Base-by-base conservation (phyloP, 2,113 vertebrate species). In the Pionites leucogaster region DNA sequence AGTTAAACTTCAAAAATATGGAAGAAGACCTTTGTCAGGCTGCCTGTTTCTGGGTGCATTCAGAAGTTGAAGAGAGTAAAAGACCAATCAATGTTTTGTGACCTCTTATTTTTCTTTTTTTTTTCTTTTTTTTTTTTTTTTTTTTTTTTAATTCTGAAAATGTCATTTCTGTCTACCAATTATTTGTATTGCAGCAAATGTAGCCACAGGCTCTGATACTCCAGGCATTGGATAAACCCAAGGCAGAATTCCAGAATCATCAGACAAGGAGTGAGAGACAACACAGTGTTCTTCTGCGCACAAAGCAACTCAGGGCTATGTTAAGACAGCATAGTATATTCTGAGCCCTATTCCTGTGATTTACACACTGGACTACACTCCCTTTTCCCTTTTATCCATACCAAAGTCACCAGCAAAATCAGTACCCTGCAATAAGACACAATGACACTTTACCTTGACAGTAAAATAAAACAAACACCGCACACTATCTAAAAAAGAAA, bases 401-500 rank as follows among this genome's bases (percentile, higher is more conserved):
- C 0, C 27, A 65, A 47, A 84, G 11, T 78, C 41, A 81, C 10
- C 9, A 37, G 31, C 52, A 84, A 87, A 89, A 81, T 52, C 49
- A 69, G 8, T 19, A 44, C 7, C 14, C 9, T 59, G 7, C 10
- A 76, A 76, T 85, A 85, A 16, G 12, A 53, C 2, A 11, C 3
- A 39, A 5, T 35, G 42, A 33, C n/a, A 41, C 7, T 27, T 16
- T 39, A 41, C 37, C 41, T 50, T 70, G 19, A 88, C 10, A 49
- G 19, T 70, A 65, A 47, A 75, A 42, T 11, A 46, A 79, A 67
- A 19, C 1, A 39, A 55, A 20, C 9, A 76, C 0, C 1, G 4
- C 16, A 33, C 6, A 17, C 2, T 0, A 2, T 3, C 8, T 22
- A 53, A 72, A 86, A 6, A 47, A 24, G 4, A 50, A 64, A 35